A percentile compares a stretch with the other conserved stretches of the same genome.
Conservation (phyloP, 2,888 invertebrate species). For the Anodontia alba region DNA sequence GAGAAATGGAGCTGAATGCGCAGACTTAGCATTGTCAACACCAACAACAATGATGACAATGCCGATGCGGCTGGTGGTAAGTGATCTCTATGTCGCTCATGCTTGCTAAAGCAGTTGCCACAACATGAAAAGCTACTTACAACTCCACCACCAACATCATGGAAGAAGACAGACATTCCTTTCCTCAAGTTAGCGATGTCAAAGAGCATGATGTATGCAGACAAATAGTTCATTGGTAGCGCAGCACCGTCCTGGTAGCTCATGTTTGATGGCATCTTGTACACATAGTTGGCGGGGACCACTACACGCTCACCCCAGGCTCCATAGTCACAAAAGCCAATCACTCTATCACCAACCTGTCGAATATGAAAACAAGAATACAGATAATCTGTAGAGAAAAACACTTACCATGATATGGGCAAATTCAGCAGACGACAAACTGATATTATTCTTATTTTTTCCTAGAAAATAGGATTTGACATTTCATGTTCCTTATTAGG, state of each 20-base stretch:
- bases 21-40: too few species aligned
- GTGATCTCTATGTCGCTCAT: too few species aligned
- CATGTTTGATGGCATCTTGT: constrained; percentile 91
- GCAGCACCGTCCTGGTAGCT: constrained; percentile 92
- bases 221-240: constrained; percentile 93
- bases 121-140: constrained; percentile 88
- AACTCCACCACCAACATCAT: constrained; percentile 95
- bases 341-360: constrained; percentile 87
- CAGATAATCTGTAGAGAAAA: too few species aligned
- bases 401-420: too few species aligned
- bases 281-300: constrained; percentile 91
- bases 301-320: constrained; percentile 95
- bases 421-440: too few species aligned
- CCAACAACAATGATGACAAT: too few species aligned
- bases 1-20: too few species aligned
- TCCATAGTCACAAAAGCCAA: constrained; percentile 92
- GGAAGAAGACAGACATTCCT: constrained; percentile 92
- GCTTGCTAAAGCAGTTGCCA: too few species aligned
- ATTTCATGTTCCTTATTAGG: too few species aligned
- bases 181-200: constrained; percentile 92
- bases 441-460: too few species aligned
- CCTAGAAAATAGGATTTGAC: too few species aligned
- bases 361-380: not conserved
- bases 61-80: too few species aligned
- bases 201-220: constrained; percentile 93